Conservation (phyloP, 2,888 invertebrate species). For the Ophonus ardosiacus region DNA sequence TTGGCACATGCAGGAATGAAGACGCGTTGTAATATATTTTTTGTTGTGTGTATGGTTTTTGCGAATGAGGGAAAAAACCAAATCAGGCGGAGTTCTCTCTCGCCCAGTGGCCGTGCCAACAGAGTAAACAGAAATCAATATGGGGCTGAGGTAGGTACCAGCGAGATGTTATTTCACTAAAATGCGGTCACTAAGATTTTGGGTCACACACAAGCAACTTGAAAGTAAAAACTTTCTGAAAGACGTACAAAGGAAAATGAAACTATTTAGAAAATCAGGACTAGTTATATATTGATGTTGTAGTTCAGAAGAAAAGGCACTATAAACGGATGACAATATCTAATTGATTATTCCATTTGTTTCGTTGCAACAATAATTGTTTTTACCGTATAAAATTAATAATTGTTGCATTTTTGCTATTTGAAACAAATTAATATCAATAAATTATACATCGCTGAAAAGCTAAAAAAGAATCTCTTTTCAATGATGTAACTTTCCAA, state of each 20-base stretch:
- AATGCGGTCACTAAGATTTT: neutral
- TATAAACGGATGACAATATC: too few species aligned
- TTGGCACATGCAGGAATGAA: slow-evolving; percentile 22
- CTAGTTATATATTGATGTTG: neutral
- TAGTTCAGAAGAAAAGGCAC: neutral
- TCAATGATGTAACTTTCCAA: too few species aligned
- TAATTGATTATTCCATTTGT: too few species aligned
- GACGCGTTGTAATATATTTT: slow-evolving; percentile 3
- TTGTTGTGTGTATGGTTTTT: neutral
- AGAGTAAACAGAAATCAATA: slow-evolving; percentile 32
- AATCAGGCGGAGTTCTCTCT: slow-evolving; percentile 17
- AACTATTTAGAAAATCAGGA: neutral
- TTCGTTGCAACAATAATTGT: too few species aligned
- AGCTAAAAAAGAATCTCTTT: too few species aligned
- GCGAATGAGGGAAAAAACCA: slow-evolving; percentile 13
- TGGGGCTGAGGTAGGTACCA: neutral
- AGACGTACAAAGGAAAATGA: neutral
- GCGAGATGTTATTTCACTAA: neutral
- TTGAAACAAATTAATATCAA: too few species aligned
- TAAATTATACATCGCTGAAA: too few species aligned
- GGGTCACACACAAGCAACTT: neutral
- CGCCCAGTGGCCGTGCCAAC: slow-evolving; percentile 10
- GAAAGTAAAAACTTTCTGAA: neutral
- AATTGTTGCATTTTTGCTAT: too few species aligned
- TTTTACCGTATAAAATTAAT: too few species aligned